Evolutionary conservation across 2,797 vertebrate genomes (phyloP), one percentile per base, ranked within the genome.

Genomic region (Ataeniobius toweri): DNA sequence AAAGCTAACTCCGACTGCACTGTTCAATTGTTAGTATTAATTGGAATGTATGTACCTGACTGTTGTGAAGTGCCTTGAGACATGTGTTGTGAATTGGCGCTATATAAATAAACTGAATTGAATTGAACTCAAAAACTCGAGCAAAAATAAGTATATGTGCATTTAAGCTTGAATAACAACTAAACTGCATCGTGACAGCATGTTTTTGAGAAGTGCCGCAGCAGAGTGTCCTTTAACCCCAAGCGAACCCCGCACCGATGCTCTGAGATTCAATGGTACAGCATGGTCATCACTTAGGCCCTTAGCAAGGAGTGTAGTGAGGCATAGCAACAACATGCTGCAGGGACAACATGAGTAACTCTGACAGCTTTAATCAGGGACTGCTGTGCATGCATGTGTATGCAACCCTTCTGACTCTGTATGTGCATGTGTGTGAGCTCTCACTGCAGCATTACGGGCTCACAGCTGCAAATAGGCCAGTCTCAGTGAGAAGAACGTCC

Each of bases 351-450:
- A 81, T 39, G 65, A 39, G 41, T 77, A 79, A 89, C 85, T 88
- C 83, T 84, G 67, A 46, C 73, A 77, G 85, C 81, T 92, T 94
- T 92, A 92, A 94, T 81, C 83, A 91, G 86, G 69, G 85, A 75
- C 63, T 12, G 58, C 55, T 83, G 74, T 81, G 73, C 53, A 75
- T 81, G 77, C 73, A 75, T 78, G 63, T 41, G 39, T 70, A 48
- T 77, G 73, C 39, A 74, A 77, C 67, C n/a, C 24, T 69, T 24
- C 41, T 46, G 24, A 69, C 67, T 63, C 78, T 67, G 3, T 41
- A 36, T 22, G 74, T 67, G 50, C 77, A n/a, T 46, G 71, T 20
- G 8, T 26, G 80, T 73, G 65, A 80, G 73, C 72, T 75, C 61
- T 44, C 41, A 55, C 82, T 85, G 84, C 88, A 89, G 87, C 89